These are phyloP conservation scores for Condylostylus longicornis DNA, from an alignment of 1,140 invertebrate species.

Conservation along the genomic window DNA sequence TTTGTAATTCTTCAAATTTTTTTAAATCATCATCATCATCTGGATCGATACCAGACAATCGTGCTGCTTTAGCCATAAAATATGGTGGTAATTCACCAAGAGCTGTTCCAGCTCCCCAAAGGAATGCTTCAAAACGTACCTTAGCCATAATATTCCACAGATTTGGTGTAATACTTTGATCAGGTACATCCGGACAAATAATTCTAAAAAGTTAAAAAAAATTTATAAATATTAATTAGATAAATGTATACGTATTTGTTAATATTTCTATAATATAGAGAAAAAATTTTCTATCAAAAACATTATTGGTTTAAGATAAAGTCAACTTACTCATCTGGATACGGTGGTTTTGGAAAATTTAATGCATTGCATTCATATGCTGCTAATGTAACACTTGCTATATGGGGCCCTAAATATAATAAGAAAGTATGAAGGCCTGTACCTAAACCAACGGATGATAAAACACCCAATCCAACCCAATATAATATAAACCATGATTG, in stretches of 20 bases:
- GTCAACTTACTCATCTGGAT: conserved; percentile 60
- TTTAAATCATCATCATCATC: conserved; percentile 62
- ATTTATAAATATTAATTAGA: conserved; percentile 3
- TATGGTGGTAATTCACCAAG: conserved; percentile 91
- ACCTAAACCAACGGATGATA: conserved; percentile 93
- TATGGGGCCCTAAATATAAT: conserved; percentile 86
- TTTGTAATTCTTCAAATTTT: conserved; percentile 58
- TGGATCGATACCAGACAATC: conserved; percentile 55
- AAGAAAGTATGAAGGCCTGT: conserved; percentile 98
- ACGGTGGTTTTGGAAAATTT: conserved; percentile 86
- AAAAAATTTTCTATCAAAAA: not conserved
- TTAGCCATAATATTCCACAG: conserved; percentile 89
- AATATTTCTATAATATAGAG: conserved; percentile 3
- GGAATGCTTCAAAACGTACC: conserved; percentile 89
- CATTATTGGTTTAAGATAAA: not conserved
- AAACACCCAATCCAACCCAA: conserved; percentile 88
- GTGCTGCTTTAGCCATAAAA: conserved; percentile 92
- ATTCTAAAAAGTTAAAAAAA: conserved; percentile 39
- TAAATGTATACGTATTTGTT: not conserved
- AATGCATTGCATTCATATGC: conserved; percentile 92
- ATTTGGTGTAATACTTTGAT: conserved; percentile 42
- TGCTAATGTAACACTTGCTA: conserved; percentile 89
- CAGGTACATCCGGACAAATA: conserved; percentile 53
- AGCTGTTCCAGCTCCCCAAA: conserved; percentile 97
- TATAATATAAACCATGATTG: conserved; percentile 66